Evolutionary conservation across 2,797 vertebrate species (phyloP), one percentile per base, ranked within the genome.

Genomic region (Discoglossus pictus): DNA sequence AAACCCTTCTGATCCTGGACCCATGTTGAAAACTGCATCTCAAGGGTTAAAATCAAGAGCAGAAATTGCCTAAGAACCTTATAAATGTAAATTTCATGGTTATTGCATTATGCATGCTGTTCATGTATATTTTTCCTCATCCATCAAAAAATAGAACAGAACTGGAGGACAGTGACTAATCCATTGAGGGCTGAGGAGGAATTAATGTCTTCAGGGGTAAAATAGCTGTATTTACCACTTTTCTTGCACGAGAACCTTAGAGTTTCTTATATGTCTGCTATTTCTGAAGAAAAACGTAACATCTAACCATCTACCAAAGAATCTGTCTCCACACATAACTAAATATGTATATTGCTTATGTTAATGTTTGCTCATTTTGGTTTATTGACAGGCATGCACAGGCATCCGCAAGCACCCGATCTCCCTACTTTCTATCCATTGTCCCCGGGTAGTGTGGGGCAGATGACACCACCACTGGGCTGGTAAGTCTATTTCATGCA

Each of bases 381-480:
- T 83, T 70, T 74, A 68, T 75, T 65, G 61, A 71, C 74, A 99
- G 97, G 95, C 87, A 96, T 99, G 93, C 89, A 86, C 63, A 92
- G 97, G 79, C 95, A 98, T 86, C 95, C 94, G 78, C 90, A 88
- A 1, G 95, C 94, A 82, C 94, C 92, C 65, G 97, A 99, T 82
- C 95, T 99, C 81, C 81, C 97, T 73, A 95, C 94, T 81, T 99
- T 98, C 85, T 99, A 99, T 87, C 90, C 97, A 9, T 87, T 99
- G 78, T 99, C 96, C 80, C 96, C 95, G 12, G 93, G 95, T 58
- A 93, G 92, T 68, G 94, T 98, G 31, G 97, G 97, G 66, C 97
- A 98, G 88, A 94, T 98, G 83, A 98, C 97, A 51, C 97, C 97
- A 72, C 96, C 96, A 54, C 88, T 99, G 74, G 95, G 96, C 89